phyloP scores from a whole-genome alignment of 2,888 invertebrate genomes.

The Rhyacophila evoluta region DNA sequence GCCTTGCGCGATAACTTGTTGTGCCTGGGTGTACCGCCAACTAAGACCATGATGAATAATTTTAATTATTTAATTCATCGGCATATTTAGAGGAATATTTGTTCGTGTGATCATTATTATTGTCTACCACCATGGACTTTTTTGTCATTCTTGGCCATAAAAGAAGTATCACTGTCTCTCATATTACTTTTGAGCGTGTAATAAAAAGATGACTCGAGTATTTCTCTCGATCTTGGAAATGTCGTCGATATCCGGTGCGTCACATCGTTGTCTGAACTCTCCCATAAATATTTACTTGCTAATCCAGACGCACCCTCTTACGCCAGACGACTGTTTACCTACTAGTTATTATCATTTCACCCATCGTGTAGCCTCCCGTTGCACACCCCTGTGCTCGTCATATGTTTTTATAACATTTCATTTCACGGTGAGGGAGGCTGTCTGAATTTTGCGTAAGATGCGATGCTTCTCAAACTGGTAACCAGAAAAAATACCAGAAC shows the following conservation, averaged over 20 bases:
- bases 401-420: slow-evolving; percentile 31
- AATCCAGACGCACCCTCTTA: slow-evolving; percentile 6
- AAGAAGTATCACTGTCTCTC: too few species aligned
- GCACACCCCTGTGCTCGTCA: background rate
- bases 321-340: background rate
- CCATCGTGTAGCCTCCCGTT: background rate
- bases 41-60: too few species aligned
- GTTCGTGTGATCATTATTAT: too few species aligned
- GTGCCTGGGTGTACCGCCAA: too few species aligned
- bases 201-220: too few species aligned
- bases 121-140: too few species aligned
- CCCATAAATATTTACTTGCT: slow-evolving; percentile 3
- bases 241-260: background rate
- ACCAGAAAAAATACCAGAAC: too few species aligned
- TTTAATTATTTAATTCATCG: too few species aligned
- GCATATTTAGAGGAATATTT: too few species aligned
- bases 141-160: too few species aligned
- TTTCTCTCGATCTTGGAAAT: background rate
- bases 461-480: background rate
- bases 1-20: too few species aligned
- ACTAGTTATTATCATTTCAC: background rate
- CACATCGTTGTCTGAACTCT: background rate
- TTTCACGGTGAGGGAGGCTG: slow-evolving; percentile 3
- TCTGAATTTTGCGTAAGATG: background rate
- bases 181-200: too few species aligned